Evolutionary conservation across 2,888 invertebrate species (phyloP).

Genomic region (Vesta saturnalis): DNA sequence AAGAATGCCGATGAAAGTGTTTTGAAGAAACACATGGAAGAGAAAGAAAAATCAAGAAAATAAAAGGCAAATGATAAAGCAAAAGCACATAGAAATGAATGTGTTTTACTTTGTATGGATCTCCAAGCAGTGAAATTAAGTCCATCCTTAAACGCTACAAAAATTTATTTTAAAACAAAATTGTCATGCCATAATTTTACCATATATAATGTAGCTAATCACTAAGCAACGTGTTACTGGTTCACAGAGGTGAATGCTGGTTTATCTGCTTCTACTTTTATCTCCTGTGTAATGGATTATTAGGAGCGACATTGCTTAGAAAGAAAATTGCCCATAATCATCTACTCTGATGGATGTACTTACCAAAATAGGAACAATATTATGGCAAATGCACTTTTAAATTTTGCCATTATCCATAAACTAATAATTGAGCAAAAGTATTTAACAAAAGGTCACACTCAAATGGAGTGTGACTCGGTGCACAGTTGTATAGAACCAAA

Average conservation of each 20-base stretch:
- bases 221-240: constrained; percentile 43
- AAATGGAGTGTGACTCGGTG: too few species aligned
- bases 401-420: too few species aligned
- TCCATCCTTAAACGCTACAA: neutral
- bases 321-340: neutral
- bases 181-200: too few species aligned
- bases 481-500: neutral
- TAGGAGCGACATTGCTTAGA: neutral
- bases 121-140: neutral
- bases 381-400: constrained; percentile 8
- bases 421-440: neutral
- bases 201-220: constrained; percentile 42
- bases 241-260: constrained; percentile 45
- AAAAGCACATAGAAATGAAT: neutral
- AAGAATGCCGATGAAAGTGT: constrained; percentile 13
- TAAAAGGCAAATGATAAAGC: neutral
- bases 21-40: neutral
- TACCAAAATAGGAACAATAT: constrained; percentile 5
- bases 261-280: neutral
- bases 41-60: neutral
- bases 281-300: neutral
- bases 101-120: neutral
- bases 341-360: neutral
- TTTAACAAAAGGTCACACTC: neutral
- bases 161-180: neutral